Percentiles rank a stretch among this genome's conserved stretches.
phyloP scores from a whole-genome alignment of 2,113 vertebrate species.

The Pteronura brasiliensis region DNA sequence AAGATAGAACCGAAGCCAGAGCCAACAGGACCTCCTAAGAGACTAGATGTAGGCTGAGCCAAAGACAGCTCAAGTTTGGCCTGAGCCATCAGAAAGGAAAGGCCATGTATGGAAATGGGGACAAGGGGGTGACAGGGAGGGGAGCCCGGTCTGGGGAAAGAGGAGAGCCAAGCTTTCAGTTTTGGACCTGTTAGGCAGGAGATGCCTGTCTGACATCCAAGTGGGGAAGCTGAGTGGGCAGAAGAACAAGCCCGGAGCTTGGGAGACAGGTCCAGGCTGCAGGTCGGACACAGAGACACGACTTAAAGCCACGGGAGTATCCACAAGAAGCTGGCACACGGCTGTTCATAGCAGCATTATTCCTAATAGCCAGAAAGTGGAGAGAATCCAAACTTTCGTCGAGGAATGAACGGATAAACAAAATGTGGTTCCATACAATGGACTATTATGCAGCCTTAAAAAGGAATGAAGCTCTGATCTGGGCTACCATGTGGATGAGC shows the following conservation, averaged over 20 bases:
- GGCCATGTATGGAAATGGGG: neutral
- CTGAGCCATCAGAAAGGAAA: neutral
- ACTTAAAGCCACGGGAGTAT: neutral
- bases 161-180: neutral
- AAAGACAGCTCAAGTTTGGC: neutral
- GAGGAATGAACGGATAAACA: fast-evolving
- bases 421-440: fast-evolving
- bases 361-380: neutral
- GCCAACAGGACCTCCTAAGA: neutral
- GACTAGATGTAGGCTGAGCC: neutral
- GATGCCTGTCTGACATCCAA: neutral
- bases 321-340: fast-evolving
- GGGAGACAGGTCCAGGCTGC: neutral
- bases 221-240: neutral
- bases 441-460: neutral
- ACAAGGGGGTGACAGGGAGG: fast-evolving
- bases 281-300: fast-evolving
- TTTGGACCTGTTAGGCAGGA: neutral
- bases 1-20: neutral
- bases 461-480: neutral
- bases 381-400: neutral
- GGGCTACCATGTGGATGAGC: fast-evolving
- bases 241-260: neutral
- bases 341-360: neutral
- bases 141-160: neutral